Conservation (phyloP, 2,113 vertebrate genomes). For the Sander vitreus region DNA sequence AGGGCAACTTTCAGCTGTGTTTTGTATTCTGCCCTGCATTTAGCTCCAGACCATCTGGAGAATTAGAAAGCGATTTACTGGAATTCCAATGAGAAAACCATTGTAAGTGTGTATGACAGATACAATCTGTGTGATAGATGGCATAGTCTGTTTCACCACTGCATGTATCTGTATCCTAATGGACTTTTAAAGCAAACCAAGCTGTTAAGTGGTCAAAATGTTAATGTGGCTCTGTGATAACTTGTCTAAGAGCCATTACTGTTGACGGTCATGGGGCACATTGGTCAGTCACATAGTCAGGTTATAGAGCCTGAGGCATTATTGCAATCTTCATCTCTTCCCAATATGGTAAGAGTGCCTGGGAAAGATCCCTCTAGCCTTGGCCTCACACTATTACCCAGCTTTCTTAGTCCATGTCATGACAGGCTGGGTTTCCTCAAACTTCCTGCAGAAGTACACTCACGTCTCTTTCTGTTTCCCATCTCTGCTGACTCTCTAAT, state of each 20-base stretch:
- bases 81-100: slow-evolving; percentile 36
- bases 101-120: slow-evolving; percentile 21
- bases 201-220: slow-evolving; percentile 57
- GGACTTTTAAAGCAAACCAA: slow-evolving; percentile 44
- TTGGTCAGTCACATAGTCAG: slow-evolving; percentile 46
- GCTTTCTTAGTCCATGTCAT: slow-evolving; percentile 33
- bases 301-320: slow-evolving; percentile 48
- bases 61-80: slow-evolving; percentile 62
- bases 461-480: slow-evolving; percentile 25
- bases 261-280: slow-evolving; percentile 23
- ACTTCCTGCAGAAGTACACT: slow-evolving; percentile 30
- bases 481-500: slow-evolving; percentile 10
- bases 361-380: slow-evolving; percentile 49
- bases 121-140: too few relatives aligned
- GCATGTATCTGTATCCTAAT: slow-evolving; percentile 24
- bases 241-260: slow-evolving; percentile 52
- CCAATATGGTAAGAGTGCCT: slow-evolving; percentile 54
- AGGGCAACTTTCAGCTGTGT: slow-evolving; percentile 30
- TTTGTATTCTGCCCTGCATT: slow-evolving; percentile 39
- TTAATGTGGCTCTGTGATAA: slow-evolving; percentile 40
- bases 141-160: not conserved
- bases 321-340: slow-evolving; percentile 48
- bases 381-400: slow-evolving; percentile 42
- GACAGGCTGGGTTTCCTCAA: slow-evolving; percentile 43
- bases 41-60: slow-evolving; percentile 62